Percentiles rank a stretch among this genome's conserved stretches.
phyloP scores from a whole-genome alignment of 2,797 vertebrate genomes.

The Ceryle rudis region DNA sequence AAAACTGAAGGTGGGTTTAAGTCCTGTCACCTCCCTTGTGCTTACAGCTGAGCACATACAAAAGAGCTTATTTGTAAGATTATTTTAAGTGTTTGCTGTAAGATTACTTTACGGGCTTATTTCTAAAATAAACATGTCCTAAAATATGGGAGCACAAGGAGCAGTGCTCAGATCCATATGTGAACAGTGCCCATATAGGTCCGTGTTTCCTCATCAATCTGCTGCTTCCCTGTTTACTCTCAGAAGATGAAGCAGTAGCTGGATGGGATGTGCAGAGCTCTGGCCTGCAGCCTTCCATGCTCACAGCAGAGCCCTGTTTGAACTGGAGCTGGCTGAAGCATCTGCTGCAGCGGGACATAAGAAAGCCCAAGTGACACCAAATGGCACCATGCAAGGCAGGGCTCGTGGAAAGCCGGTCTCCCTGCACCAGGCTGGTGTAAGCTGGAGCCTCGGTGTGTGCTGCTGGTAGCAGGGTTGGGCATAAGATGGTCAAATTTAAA shows the following conservation, averaged over 20 bases:
- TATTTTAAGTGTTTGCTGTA: background rate
- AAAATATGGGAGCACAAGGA: background rate
- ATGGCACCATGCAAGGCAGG: fast-evolving
- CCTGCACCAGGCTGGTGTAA: background rate
- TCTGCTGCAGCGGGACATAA: background rate
- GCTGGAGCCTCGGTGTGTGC: fast-evolving
- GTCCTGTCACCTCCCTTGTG: background rate
- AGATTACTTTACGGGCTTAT: background rate
- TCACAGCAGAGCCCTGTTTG: fast-evolving
- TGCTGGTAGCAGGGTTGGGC: background rate
- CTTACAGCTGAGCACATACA: background rate
- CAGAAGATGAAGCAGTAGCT: background rate
- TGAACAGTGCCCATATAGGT: background rate
- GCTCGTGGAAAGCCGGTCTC: fast-evolving
- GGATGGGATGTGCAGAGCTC: background rate
- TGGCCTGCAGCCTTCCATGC: background rate
- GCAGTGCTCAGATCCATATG: fast-evolving
- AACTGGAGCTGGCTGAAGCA: background rate
- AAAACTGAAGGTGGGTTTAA: background rate
- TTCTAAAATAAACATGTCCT: background rate
- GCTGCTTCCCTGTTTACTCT: background rate
- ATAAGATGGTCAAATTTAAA: background rate
- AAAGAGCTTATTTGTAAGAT: background rate
- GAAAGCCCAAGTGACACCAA: background rate
- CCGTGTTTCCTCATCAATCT: background rate